Percentiles rank a stretch among this genome's conserved stretches.
phyloP scores from a whole-genome alignment of 1,140 invertebrate genomes.

The Leptinotarsa undecemlineata region DNA sequence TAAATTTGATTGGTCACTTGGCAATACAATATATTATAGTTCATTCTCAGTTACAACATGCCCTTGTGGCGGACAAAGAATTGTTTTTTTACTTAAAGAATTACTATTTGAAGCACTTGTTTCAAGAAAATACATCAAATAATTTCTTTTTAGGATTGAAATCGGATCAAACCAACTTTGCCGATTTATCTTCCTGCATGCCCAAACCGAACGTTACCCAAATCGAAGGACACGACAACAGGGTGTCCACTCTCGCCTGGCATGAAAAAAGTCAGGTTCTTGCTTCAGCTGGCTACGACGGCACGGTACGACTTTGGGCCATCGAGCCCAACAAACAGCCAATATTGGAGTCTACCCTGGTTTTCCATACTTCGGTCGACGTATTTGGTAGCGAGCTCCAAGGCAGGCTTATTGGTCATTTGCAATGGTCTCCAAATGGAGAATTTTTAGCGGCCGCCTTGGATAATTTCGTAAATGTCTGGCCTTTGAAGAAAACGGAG shows the following conservation, averaged over 20 bases:
- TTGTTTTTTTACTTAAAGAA: too few species aligned
- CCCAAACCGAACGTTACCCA: slow-evolving; percentile 54
- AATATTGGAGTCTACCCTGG: slow-evolving; percentile 62
- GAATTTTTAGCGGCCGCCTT: slow-evolving; percentile 62
- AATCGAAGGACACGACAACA: slow-evolving; percentile 63
- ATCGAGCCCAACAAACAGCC: slow-evolving; percentile 53
- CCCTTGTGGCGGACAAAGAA: too few species aligned
- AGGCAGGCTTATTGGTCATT: slow-evolving; percentile 59
- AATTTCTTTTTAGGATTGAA: slow-evolving; percentile 26
- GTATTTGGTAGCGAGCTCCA: slow-evolving; percentile 60
- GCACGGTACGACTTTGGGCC: slow-evolving; percentile 68
- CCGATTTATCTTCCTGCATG: slow-evolving; percentile 58
- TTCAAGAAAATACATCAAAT: too few species aligned
- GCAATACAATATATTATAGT: too few species aligned
- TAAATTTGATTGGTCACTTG: too few species aligned
- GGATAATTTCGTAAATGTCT: slow-evolving; percentile 65
- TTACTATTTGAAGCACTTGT: too few species aligned
- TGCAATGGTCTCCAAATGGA: slow-evolving; percentile 62
- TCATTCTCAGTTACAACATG: too few species aligned
- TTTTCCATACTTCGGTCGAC: slow-evolving; percentile 62
- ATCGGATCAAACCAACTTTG: slow-evolving; percentile 54
- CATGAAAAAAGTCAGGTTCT: slow-evolving; percentile 56
- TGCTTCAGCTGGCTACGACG: slow-evolving; percentile 66
- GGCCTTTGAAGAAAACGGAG: slow-evolving; percentile 49
- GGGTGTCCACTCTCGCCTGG: slow-evolving; percentile 55